A percentile compares a stretch with the other conserved stretches of the same genome.
Conservation (phyloP, 2,888 invertebrate species). For the Melieria omissa region DNA sequence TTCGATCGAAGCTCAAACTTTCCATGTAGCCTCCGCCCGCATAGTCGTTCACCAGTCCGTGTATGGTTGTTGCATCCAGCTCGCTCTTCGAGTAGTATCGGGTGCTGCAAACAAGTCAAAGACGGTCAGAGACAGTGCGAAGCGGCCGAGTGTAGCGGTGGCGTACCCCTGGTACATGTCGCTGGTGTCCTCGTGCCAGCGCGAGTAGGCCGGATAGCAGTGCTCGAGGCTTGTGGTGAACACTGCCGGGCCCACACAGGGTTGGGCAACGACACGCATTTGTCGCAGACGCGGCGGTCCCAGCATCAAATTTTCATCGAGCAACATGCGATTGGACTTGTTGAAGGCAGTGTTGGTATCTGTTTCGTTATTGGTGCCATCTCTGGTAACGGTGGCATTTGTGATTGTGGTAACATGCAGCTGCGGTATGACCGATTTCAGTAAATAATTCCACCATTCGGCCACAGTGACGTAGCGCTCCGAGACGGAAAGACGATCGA, state of each 20-base stretch:
- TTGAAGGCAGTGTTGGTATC: slow-evolving; percentile 51
- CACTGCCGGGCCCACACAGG: not conserved
- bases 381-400: not conserved
- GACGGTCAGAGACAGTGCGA: slow-evolving; percentile 47
- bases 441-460: slow-evolving; percentile 47
- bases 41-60: slow-evolving; percentile 70
- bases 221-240: too few relatives aligned
- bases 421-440: slow-evolving; percentile 38
- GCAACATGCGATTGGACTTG: slow-evolving; percentile 39
- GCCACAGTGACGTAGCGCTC: slow-evolving; percentile 41
- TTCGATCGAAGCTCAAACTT: slow-evolving; percentile 67
- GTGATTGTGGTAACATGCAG: slow-evolving; percentile 32
- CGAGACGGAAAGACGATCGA: slow-evolving; percentile 40
- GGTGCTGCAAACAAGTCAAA: slow-evolving; percentile 70
- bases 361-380: not conserved
- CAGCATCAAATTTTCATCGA: slow-evolving; percentile 71
- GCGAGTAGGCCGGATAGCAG: slow-evolving; percentile 18
- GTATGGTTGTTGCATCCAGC: slow-evolving; percentile 65
- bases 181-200: not conserved
- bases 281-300: slow-evolving; percentile 73
- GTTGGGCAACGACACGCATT: slow-evolving; percentile 70
- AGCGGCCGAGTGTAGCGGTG: not conserved
- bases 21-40: slow-evolving; percentile 71
- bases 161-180: slow-evolving; percentile 12
- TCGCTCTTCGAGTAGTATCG: slow-evolving; percentile 61